Percentiles rank a stretch among this genome's conserved stretches.
Conservation (phyloP, 2,888 invertebrate species). For the Amphipoea oculea region DNA sequence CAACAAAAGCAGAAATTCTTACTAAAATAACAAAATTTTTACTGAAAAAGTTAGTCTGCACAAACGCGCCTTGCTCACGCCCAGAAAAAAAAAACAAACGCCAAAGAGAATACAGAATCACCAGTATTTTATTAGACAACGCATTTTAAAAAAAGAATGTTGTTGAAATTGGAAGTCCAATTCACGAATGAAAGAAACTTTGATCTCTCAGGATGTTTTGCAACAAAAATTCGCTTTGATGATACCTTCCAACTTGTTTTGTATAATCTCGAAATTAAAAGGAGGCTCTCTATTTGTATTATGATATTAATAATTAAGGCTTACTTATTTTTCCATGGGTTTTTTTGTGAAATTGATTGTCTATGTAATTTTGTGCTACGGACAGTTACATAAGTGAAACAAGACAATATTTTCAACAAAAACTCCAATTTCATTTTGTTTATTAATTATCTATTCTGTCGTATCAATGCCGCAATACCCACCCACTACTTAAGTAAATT, state of each 20-base stretch:
- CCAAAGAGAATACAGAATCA: constrained; percentile 39
- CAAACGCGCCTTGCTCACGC: background rate
- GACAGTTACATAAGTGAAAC: background rate
- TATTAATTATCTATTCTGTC: constrained; percentile 7
- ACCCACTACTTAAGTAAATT: background rate
- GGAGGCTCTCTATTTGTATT: constrained; percentile 41
- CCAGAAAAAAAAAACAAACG: constrained; percentile 21
- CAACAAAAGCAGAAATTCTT: background rate
- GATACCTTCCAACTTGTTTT: constrained; percentile 39
- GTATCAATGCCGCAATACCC: constrained; percentile 2
- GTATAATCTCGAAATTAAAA: constrained; percentile 60
- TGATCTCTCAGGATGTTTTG: constrained; percentile 44
- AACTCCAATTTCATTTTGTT: background rate
- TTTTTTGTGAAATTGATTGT: constrained; percentile 7
- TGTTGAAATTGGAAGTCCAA: constrained; percentile 45
- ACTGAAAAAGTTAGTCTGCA: constrained; percentile 22
- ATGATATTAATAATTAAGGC: constrained; percentile 47
- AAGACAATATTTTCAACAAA: background rate
- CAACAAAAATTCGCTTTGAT: constrained; percentile 64
- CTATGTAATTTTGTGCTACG: background rate
- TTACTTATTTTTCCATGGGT: constrained; percentile 17
- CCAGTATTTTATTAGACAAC: constrained; percentile 42
- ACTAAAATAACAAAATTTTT: background rate
- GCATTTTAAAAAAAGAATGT: constrained; percentile 26
- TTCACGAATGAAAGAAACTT: constrained; percentile 47